phyloP scores from a whole-genome alignment of 2,113 vertebrate species.

The Cynoglossus semilaevis region DNA sequence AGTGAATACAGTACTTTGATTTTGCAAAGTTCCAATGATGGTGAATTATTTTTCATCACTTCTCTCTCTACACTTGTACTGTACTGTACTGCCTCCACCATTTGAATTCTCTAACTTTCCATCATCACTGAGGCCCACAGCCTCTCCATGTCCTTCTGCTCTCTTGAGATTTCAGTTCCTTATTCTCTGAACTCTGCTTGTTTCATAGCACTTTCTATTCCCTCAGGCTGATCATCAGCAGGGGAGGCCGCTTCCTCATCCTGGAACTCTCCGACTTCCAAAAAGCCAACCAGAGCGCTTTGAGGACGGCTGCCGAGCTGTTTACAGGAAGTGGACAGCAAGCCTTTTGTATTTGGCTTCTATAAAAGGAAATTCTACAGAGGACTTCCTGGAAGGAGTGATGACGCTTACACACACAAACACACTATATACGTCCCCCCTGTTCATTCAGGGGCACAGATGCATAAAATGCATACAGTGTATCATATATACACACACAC shows the following conservation, averaged over 20 bases:
- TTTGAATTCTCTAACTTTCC: neutral
- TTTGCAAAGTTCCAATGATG: no score
- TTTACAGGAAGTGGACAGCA: slow-evolving; percentile 79
- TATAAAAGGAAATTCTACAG: slow-evolving; percentile 79
- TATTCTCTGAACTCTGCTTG: slow-evolving; percentile 20
- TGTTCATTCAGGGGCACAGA: slow-evolving; percentile 40
- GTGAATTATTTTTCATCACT: no score
- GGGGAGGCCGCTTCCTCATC: slow-evolving; percentile 70
- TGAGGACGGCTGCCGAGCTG: slow-evolving; percentile 56
- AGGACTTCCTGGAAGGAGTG: slow-evolving; percentile 74
- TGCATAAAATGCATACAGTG: slow-evolving; percentile 3
- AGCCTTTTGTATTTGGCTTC: slow-evolving; percentile 76
- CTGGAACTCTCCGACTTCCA: slow-evolving; percentile 61
- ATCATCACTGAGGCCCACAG: neutral
- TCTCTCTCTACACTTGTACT: no score
- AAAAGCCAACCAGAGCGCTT: slow-evolving; percentile 41
- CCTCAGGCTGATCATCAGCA: slow-evolving; percentile 33
- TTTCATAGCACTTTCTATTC: slow-evolving; percentile 51
- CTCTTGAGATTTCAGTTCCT: slow-evolving; percentile 38
- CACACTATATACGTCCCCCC: neutral
- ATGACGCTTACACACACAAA: slow-evolving; percentile 36
- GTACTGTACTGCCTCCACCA: no score
- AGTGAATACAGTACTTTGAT: no score
- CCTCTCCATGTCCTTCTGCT: neutral
- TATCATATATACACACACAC: neutral